A percentile compares a stretch with the other conserved stretches of the same genome.
These are phyloP conservation scores for Serranus cabrilla DNA, from an alignment of 2,797 vertebrate species.

Conservation along the genomic window DNA sequence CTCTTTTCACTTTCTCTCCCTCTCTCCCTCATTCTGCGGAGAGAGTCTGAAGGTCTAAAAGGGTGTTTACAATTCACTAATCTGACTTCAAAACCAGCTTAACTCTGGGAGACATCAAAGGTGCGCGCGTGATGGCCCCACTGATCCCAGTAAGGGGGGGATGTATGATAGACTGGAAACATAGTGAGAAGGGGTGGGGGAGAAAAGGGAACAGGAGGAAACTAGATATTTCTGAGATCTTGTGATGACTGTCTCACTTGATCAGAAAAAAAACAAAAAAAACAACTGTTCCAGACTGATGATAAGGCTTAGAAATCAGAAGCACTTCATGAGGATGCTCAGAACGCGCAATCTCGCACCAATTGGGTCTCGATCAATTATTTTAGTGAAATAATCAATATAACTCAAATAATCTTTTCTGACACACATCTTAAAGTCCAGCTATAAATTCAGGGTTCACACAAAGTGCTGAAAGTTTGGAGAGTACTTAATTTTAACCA, in stretches of 20 bases:
- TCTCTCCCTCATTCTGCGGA: constrained; percentile 68
- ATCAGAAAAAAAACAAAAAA: constrained; percentile 45
- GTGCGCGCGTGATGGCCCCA: constrained; percentile 85
- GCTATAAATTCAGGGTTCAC: constrained; percentile 7
- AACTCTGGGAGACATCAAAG: constrained; percentile 87
- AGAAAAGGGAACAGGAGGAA: constrained; percentile 65
- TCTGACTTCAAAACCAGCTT: constrained; percentile 87
- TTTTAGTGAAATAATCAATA: constrained; percentile 36
- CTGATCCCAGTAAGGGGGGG: constrained; percentile 85
- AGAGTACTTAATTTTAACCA: no score
- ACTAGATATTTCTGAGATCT: constrained; percentile 77
- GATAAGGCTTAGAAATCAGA: constrained; percentile 57
- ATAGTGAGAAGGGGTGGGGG: constrained; percentile 63
- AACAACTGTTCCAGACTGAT: constrained; percentile 52
- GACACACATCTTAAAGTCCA: constrained; percentile 24
- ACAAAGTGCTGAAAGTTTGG: no score
- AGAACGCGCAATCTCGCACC: background rate
- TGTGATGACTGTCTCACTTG: constrained; percentile 80
- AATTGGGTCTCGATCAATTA: constrained; percentile 30
- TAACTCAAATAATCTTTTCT: constrained; percentile 13
- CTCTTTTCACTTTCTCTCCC: constrained; percentile 74
- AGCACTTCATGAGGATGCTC: constrained; percentile 19
- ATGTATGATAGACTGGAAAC: constrained; percentile 86
- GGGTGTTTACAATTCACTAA: constrained; percentile 86
- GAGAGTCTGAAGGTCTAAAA: constrained; percentile 84